Percentiles rank a stretch among this genome's conserved stretches.
Conservation (phyloP, 2,113 vertebrate genomes). For the Notiomystis cincta region DNA sequence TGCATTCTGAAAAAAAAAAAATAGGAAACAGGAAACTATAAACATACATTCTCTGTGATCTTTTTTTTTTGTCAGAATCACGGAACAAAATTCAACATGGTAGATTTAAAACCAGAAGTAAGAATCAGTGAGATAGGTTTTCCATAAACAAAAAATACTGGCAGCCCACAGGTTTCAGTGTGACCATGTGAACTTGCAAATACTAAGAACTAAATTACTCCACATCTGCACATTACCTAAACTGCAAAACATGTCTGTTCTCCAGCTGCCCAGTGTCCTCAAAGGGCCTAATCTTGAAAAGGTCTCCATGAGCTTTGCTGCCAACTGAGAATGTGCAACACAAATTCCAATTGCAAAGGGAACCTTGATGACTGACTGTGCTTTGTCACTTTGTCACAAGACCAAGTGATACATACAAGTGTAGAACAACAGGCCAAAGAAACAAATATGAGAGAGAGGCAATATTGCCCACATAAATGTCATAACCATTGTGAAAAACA, state of each 20-base stretch:
- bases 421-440: neutral
- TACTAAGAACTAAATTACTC: neutral
- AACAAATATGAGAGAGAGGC: neutral
- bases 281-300: neutral
- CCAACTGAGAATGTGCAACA: neutral
- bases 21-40: neutral
- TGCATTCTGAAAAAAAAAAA: conserved; percentile 70
- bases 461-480: neutral
- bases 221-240: neutral
- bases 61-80: neutral
- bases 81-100: neutral
- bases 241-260: neutral
- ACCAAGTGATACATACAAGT: neutral
- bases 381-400: neutral
- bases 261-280: neutral
- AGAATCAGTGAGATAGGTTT: neutral
- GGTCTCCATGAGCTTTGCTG: neutral
- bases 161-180: neutral
- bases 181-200: neutral
- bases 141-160: neutral
- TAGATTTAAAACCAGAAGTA: neutral
- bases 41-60: neutral
- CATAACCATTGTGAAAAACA: neutral
- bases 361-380: neutral
- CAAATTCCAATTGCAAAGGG: neutral